Evolutionary conservation across 1,140 invertebrate species (phyloP), one percentile per base, ranked within the genome.

Genomic region (Pseudomyrmex concolor): DNA sequence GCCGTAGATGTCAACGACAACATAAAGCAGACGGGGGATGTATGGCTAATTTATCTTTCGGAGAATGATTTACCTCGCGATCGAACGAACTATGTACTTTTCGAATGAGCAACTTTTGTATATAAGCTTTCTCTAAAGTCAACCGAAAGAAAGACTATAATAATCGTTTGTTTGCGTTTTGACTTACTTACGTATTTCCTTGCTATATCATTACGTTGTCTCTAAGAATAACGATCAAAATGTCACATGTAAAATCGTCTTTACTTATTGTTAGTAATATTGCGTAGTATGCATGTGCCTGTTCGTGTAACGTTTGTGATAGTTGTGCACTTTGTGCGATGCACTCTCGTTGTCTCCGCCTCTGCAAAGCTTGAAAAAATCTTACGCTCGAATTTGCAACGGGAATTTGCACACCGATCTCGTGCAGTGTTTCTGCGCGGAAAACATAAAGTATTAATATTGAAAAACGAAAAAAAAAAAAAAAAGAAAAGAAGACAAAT

Each of bases 211-310:
- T 64, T 71, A 48, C 54, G 66, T 19, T 13, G 19, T 8, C 34
- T 45, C 57, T 59, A 19, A 34, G 19, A 34, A 54, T 54, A n/a
- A 64, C 25, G 13, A 71, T 77, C 22, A n/a, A 34, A 34, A 19
- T 71, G 45, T 62, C 8, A 13, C 54, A 77, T 55, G 15, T 13
- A 54, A 60, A 50, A 74, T n/a, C 57, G 50, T 55, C 54, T 64
- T 55, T 5, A 55, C 48, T 1, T 59, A n/a, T n/a, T n/a, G n/a
- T n/a, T n/a, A 54, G 55, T 64, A 25, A 51, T 13, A 70, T 70
- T 80, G 45, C 59, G 7, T 63, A 63, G 51, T 15, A 43, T 73
- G 86, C 85, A 87, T 78, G 80, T 19, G 67, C 67, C 62, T 84
- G 34, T 60, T 10, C 50, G 12, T 84, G 2, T 62, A 10, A 51